These are phyloP conservation scores for Lethrus apterus DNA, from an alignment of 1,140 invertebrate species.

Conservation along the genomic window DNA sequence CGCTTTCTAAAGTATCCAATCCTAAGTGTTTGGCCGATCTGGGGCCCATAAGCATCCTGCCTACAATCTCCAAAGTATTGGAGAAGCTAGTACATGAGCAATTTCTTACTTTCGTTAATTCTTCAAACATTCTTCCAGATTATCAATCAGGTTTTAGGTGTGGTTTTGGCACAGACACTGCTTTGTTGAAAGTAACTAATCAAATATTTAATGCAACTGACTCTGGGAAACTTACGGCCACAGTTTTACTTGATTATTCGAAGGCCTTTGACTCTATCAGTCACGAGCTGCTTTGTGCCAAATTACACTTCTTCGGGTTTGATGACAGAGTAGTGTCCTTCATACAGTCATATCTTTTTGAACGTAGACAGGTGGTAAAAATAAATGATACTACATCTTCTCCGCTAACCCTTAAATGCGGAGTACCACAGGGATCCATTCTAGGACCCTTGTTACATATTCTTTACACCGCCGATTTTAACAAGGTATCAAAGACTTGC, in stretches of 20 bases:
- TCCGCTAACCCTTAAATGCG: too few species aligned
- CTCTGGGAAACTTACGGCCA: not conserved
- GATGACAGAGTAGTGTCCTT: too few species aligned
- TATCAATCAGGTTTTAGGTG: not conserved
- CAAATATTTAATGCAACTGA: not conserved
- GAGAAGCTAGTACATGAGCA: constrained; percentile 1
- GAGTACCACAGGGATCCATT: too few species aligned
- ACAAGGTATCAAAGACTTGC: too few species aligned
- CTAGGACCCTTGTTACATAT: too few species aligned
- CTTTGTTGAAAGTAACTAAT: not conserved
- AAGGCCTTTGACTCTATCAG: not conserved
- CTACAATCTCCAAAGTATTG: not conserved
- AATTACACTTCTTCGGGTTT: too few species aligned
- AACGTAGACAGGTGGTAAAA: too few species aligned
- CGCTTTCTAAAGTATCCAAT: not conserved
- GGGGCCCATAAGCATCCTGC: constrained; percentile 4
- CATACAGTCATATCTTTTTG: too few species aligned
- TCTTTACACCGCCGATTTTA: too few species aligned
- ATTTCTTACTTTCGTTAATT: not conserved
- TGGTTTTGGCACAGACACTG: not conserved
- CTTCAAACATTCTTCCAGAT: not conserved
- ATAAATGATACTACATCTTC: too few species aligned
- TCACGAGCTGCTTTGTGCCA: too few species aligned
- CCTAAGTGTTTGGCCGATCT: not conserved
- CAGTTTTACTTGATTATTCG: not conserved